Evolutionary conservation across 2,888 invertebrate genomes (phyloP), one percentile per base, ranked within the genome.

Genomic region (Drosophila lutescens): DNA sequence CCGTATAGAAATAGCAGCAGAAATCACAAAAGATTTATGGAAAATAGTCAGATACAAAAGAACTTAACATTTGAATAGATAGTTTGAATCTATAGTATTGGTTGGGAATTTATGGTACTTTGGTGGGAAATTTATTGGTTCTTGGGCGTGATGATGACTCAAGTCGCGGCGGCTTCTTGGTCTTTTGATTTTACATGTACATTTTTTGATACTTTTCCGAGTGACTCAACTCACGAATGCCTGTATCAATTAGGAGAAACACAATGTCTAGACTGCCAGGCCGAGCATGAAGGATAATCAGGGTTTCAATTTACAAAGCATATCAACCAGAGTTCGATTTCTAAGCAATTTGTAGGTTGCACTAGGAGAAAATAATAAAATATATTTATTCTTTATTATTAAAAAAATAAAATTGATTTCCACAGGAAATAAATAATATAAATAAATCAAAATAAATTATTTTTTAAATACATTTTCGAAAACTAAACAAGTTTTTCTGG

Each of bases 191-290:
- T 15, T 1, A 2, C n/a, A 20, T 20, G 20, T 3, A 13, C 30
- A 7, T 36, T 20, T 15, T 59, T 15, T n/a, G 30, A 44, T 57
- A 43, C 6, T 23, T 13, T 38, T 32, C 12, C 20, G 23, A 10
- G 26, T 63, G 62, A 63, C 62, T 63, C 62, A 61, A 50, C 62
- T 61, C 62, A 63, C 62, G 62, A 62, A 13, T n/a, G 62, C 17
- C 62, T 23, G 47, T 34, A 50, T 34, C 62, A 62, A 61, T 62
- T 62, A 62, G 40, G 17, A 49, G 40, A 61, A 62, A 32, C 40
- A 36, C 40, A 26, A 8, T n/a, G 62, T 62, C 62, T 63, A 63
- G 62, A 63, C 62, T n/a, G 62, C 15, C 62, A 26, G 41, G n/a
- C 26, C 32, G 32, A 30, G 41, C 49, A 40, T 50, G 62, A 61